Evolutionary conservation across 2,888 invertebrate genomes (phyloP).

Genomic region (Ypsolopha scabrella): DNA sequence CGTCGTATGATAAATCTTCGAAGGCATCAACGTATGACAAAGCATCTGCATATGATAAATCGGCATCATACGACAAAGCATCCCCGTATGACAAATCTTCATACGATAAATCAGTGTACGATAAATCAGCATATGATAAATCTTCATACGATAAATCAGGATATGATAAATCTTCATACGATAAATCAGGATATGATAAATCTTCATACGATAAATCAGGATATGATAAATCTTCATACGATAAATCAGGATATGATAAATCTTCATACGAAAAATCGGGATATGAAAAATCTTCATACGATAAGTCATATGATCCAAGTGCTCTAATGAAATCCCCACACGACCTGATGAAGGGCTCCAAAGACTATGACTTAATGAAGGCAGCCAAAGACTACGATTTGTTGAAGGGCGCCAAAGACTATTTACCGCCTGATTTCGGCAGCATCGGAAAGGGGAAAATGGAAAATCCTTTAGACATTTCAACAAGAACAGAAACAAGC

Average conservation of each 20-base stretch:
- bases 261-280: too few relatives aligned
- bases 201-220: too few relatives aligned
- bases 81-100: too few relatives aligned
- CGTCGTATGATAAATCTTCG: neutral
- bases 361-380: slow-evolving; percentile 36
- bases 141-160: too few relatives aligned
- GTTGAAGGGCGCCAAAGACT: slow-evolving; percentile 44
- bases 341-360: slow-evolving; percentile 37
- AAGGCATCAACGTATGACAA: neutral
- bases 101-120: too few relatives aligned
- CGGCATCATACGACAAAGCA: too few relatives aligned
- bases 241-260: too few relatives aligned
- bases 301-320: slow-evolving; percentile 56
- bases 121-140: too few relatives aligned
- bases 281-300: slow-evolving; percentile 14
- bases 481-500: slow-evolving; percentile 51
- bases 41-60: too few relatives aligned
- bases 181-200: too few relatives aligned
- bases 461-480: slow-evolving; percentile 49
- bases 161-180: too few relatives aligned
- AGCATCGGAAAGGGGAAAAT: slow-evolving; percentile 62
- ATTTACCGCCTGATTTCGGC: slow-evolving; percentile 66
- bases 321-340: slow-evolving; percentile 58
- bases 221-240: too few relatives aligned
- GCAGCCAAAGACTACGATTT: slow-evolving; percentile 28